These are phyloP conservation scores for Morpho deidamia DNA, from an alignment of 2,888 invertebrate genomes.

Conservation along the genomic window DNA sequence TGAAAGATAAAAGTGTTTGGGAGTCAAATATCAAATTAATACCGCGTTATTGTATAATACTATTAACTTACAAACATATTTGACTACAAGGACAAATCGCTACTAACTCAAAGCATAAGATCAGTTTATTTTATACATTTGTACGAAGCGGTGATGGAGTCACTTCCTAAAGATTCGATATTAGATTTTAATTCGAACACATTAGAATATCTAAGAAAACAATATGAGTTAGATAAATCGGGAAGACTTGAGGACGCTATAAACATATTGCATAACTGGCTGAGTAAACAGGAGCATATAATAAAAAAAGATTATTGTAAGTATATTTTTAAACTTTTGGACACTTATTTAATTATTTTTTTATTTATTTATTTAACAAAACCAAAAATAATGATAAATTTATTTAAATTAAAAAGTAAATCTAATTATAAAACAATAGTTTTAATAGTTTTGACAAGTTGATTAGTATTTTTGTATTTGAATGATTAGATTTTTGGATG, in stretches of 20 bases:
- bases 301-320: conserved; percentile 34
- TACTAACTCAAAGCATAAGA: neutral
- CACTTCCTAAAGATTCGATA: conserved; percentile 7
- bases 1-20: too few species aligned
- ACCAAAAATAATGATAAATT: too few species aligned
- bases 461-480: too few species aligned
- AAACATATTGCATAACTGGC: conserved; percentile 36
- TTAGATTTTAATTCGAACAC: conserved; percentile 27
- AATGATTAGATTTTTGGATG: too few species aligned
- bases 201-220: conserved; percentile 29
- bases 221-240: conserved; percentile 32
- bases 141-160: neutral
- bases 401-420: neutral
- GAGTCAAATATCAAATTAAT: too few species aligned
- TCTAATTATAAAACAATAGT: neutral
- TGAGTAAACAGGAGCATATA: conserved; percentile 34
- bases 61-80: too few species aligned
- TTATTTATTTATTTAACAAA: too few species aligned
- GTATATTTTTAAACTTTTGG: conserved; percentile 19
- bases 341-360: neutral
- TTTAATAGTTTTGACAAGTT: too few species aligned
- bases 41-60: too few species aligned
- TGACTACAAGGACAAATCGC: too few species aligned
- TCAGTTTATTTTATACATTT: neutral
- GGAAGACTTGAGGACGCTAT: conserved; percentile 31